Evolutionary conservation across 2,113 vertebrate species (phyloP), one percentile per base, ranked within the genome.

Genomic region (Myiozetetes cayanensis): DNA sequence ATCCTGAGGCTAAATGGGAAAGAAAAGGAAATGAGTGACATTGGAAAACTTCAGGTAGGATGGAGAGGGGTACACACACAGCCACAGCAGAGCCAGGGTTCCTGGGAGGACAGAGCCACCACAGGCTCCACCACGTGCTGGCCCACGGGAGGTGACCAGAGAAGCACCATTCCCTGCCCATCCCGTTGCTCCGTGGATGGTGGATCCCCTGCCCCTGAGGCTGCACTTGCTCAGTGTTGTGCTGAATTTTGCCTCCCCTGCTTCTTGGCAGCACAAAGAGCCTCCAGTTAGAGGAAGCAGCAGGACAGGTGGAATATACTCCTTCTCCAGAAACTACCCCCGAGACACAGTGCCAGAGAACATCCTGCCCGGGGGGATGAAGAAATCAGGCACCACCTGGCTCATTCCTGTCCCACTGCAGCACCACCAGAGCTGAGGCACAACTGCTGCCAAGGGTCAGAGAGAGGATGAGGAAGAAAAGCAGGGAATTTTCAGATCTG

Each of bases 111-210:
- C 44, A 73, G 13, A 55, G 12, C 25, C 18, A 37, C 24, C 44
- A 52, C 15, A 39, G 53, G 8, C 21, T 85, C 37, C 61, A 62
- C 12, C 41, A 68, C 0, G 0, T 0, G 9, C 21, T 80, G 72
- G 44, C 19, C 37, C 56, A 43, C 44, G 50, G 37, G 22, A 67
- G 9, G 8, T 39, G 63, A 76, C 41, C 67, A 43, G 30, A 5
- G 28, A 80, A 76, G 44, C 33, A 15, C 8, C 12, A 13, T 47
- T 68, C 55, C 43, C 43, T 21, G 37, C n/a, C 62, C 39, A 65
- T 5, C 33, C 27, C 56, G 72, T 33, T 14, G 27, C 49, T 47
- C 46, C 44, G n/a, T 41, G 28, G 39, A 24, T 30, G 7, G 12
- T 39, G 28, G 39, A 82, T 10, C 50, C 80, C 28, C 20, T 43